Evolutionary conservation across 1,140 invertebrate genomes (phyloP).

Genomic region (Pogonognathellus flavescens): DNA sequence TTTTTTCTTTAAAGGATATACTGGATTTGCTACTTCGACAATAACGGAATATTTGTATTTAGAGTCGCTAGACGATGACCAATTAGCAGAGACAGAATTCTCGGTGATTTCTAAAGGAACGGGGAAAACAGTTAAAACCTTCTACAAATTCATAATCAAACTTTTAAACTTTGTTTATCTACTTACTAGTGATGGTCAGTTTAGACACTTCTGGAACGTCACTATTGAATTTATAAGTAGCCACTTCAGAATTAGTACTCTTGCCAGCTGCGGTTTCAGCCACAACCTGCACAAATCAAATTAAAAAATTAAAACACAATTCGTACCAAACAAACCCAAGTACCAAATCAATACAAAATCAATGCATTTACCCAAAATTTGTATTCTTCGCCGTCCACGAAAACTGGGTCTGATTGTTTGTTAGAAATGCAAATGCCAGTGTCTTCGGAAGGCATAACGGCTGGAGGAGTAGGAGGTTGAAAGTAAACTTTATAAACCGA

Average conservation of each 20-base stretch:
- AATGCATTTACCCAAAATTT: conserved; percentile 77
- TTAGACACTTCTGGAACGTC: conserved; percentile 68
- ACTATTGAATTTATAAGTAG: conserved; percentile 58
- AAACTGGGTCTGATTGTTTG: conserved; percentile 74
- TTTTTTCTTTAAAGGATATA: conserved; percentile 6
- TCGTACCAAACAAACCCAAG: too few relatives aligned
- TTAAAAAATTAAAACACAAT: too few relatives aligned
- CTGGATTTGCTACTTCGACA: background rate
- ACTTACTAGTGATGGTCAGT: background rate
- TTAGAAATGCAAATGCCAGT: conserved; percentile 67
- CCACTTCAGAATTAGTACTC: conserved; percentile 73
- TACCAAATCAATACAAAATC: conserved; percentile 38
- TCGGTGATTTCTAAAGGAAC: conserved; percentile 68
- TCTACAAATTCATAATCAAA: background rate
- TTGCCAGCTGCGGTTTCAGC: conserved; percentile 76
- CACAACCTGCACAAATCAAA: conserved; percentile 73
- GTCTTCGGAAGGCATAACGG: conserved; percentile 67
- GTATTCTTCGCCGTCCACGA: conserved; percentile 77
- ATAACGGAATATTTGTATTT: background rate
- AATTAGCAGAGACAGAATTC: conserved; percentile 24
- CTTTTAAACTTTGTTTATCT: background rate
- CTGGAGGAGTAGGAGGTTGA: conserved; percentile 73
- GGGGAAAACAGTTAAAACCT: conserved; percentile 69
- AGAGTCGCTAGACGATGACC: background rate
- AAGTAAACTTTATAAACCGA: conserved; percentile 77